A percentile compares a stretch with the other conserved stretches of the same genome.
phyloP scores from a whole-genome alignment of 2,888 invertebrate genomes.

The Heliothis peltigera region DNA sequence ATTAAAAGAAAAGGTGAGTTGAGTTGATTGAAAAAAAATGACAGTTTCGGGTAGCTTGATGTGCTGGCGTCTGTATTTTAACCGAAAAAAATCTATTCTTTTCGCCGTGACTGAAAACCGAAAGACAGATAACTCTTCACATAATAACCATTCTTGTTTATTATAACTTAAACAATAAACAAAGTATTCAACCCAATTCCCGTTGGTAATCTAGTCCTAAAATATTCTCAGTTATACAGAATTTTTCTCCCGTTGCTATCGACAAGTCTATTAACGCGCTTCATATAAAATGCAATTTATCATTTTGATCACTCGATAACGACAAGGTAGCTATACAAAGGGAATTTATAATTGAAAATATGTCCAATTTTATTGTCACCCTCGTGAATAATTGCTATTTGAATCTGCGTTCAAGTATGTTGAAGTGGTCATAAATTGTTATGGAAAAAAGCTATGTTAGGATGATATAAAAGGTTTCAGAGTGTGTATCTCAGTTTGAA shows the following conservation, averaged over 20 bases:
- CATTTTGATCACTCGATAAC: slow-evolving; percentile 44
- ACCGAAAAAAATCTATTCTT: no score
- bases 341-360: slow-evolving; percentile 57
- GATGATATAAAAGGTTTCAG: background rate
- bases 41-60: no score
- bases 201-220: background rate
- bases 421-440: slow-evolving; percentile 16
- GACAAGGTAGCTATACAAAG: slow-evolving; percentile 27
- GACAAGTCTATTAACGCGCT: slow-evolving; percentile 31
- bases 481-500: background rate
- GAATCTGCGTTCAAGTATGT: slow-evolving; percentile 15
- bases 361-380: slow-evolving; percentile 42
- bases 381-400: slow-evolving; percentile 43
- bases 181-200: no score
- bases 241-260: slow-evolving; percentile 42
- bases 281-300: slow-evolving; percentile 51
- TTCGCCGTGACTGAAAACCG: no score
- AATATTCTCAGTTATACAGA: slow-evolving; percentile 11
- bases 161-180: no score
- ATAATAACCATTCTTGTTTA: no score
- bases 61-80: no score
- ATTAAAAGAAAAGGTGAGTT: no score
- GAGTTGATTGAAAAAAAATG: no score
- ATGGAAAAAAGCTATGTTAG: background rate
- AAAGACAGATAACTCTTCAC: no score